Percentiles rank a stretch among this genome's conserved stretches.
Conservation (phyloP, 2,888 invertebrate genomes). For the Scaptodrosophila latifasciaeformis region DNA sequence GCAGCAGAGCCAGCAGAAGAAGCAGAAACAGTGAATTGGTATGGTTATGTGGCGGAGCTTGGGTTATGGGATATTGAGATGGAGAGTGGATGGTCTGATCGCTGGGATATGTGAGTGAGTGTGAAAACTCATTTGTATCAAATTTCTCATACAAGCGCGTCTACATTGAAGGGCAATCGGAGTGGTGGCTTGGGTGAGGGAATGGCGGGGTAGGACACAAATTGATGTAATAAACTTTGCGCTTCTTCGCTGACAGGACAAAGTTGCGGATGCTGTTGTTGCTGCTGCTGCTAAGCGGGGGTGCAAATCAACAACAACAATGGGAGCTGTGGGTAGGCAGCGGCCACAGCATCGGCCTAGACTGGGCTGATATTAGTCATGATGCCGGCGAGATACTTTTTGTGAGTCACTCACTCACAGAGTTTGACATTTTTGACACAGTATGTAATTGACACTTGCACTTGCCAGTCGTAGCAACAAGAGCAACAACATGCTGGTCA, state of each 20-base stretch:
- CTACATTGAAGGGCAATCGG: neutral
- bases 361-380: constrained; percentile 8
- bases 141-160: constrained; percentile 55
- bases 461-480: constrained; percentile 35
- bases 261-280: constrained; percentile 55
- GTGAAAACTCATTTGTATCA: constrained; percentile 71
- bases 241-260: constrained; percentile 58
- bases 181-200: neutral
- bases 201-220: constrained; percentile 33
- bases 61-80: constrained; percentile 10
- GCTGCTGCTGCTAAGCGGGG: constrained; percentile 20
- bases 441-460: constrained; percentile 72
- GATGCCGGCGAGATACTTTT: constrained; percentile 1
- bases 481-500: constrained; percentile 16
- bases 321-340: constrained; percentile 11
- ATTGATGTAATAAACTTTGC: constrained; percentile 68
- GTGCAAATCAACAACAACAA: constrained; percentile 27
- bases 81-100: too few relatives aligned
- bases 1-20: constrained; percentile 3
- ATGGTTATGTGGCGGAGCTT: neutral
- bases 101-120: constrained; percentile 22
- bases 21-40: neutral
- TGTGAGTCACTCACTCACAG: constrained; percentile 52
- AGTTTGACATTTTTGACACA: constrained; percentile 72
- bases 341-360: constrained; percentile 2